A percentile compares a stretch with the other conserved stretches of the same genome.
Evolutionary conservation across 2,113 vertebrate genomes (phyloP).

Genomic region (Ploceus nigricollis): DNA sequence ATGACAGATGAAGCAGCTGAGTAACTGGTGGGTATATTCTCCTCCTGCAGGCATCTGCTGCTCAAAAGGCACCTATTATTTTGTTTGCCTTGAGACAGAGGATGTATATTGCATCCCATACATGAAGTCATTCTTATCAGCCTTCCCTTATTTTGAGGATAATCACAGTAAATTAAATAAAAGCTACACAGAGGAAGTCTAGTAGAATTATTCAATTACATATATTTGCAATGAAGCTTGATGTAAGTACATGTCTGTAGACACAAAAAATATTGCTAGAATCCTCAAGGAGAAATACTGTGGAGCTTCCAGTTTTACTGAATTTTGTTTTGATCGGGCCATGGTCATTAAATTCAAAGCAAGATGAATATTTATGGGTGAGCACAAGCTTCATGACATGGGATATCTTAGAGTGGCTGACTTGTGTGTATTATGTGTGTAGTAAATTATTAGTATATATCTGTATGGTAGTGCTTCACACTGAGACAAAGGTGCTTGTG

Average conservation of each 20-base stretch:
- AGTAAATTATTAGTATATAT: background rate
- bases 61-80: slow-evolving; percentile 34
- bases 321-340: background rate
- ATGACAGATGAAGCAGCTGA: slow-evolving; percentile 55
- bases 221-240: background rate
- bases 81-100: slow-evolving; percentile 8
- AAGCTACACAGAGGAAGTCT: background rate
- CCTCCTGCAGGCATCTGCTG: slow-evolving; percentile 32
- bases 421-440: background rate
- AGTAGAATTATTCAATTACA: background rate
- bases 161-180: background rate
- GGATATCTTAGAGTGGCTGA: background rate
- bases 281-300: background rate
- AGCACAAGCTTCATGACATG: background rate
- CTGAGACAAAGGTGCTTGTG: background rate
- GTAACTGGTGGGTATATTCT: slow-evolving; percentile 49
- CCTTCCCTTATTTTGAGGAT: background rate
- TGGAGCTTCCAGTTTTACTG: background rate
- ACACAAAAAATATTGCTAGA: background rate
- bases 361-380: background rate
- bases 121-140: background rate
- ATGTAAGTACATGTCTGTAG: background rate
- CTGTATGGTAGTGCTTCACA: background rate
- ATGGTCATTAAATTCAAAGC: background rate
- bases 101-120: background rate